Evolutionary conservation across 2,797 vertebrate genomes (phyloP).

Genomic region (Jordanella pulchra): DNA sequence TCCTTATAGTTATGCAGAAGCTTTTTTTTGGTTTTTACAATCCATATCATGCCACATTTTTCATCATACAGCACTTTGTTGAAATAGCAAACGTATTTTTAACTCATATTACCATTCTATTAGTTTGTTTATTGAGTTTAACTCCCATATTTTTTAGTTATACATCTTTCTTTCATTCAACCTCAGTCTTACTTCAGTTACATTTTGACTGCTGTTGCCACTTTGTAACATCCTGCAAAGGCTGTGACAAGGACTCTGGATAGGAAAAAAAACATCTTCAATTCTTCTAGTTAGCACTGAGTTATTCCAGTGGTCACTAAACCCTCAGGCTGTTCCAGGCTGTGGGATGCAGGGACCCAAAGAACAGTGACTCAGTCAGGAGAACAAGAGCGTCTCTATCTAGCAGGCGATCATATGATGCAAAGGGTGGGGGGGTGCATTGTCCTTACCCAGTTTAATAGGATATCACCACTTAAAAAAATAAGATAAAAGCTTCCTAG

Average conservation of each 20-base stretch:
- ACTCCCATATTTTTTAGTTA: neutral
- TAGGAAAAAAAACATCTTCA: neutral
- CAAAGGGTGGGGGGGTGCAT: neutral
- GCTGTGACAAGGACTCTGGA: neutral
- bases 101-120: neutral
- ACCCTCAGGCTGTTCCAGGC: constrained; percentile 22
- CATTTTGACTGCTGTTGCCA: neutral
- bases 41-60: neutral
- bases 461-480: too few species aligned
- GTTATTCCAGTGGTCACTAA: constrained; percentile 27
- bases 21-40: neutral
- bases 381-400: constrained; percentile 27
- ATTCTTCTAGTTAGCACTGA: constrained; percentile 14
- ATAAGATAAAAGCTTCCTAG: too few species aligned
- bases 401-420: constrained; percentile 24
- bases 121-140: neutral
- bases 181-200: neutral
- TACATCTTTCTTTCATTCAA: neutral
- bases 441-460: neutral
- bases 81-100: neutral
- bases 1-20: neutral
- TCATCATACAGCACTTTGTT: too few species aligned
- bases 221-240: neutral
- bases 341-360: neutral
- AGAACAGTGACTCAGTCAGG: constrained; percentile 22